Conservation (phyloP, 2,113 vertebrate genomes). For the Podiceps cristatus region DNA sequence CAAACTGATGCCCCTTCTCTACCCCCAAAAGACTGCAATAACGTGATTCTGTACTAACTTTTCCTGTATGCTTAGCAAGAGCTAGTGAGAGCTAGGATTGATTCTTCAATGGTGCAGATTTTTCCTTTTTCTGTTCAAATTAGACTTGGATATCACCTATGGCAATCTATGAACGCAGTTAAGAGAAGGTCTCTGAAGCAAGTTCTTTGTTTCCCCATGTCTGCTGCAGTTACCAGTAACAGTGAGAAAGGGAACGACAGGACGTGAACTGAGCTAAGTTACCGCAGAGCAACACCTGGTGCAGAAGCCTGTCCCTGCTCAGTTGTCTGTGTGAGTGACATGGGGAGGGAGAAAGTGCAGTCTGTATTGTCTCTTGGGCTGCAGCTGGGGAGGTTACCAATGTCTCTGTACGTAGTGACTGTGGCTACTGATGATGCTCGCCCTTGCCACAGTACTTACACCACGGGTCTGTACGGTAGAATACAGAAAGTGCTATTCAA, state of each 20-base stretch:
- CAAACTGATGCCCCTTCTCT: not conserved
- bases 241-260: not conserved
- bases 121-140: not conserved
- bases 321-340: not conserved
- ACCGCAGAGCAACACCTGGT: not conserved
- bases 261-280: not conserved
- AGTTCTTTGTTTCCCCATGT: not conserved
- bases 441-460: not conserved
- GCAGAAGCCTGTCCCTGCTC: not conserved
- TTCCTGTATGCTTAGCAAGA: not conserved
- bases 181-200: not conserved
- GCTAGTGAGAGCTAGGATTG: not conserved
- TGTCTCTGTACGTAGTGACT: not conserved
- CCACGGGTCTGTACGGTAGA: fast-evolving
- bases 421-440: not conserved
- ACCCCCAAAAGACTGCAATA: not conserved
- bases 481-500: not conserved
- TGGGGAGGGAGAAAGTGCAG: not conserved
- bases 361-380: not conserved
- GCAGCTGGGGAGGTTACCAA: not conserved
- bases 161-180: not conserved
- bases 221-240: not conserved
- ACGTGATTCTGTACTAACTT: not conserved
- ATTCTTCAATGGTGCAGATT: not conserved
- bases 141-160: not conserved